Percentiles rank a stretch among this genome's conserved stretches.
Evolutionary conservation across 2,888 invertebrate genomes (phyloP).

Genomic region (Philopedon plagiatum): DNA sequence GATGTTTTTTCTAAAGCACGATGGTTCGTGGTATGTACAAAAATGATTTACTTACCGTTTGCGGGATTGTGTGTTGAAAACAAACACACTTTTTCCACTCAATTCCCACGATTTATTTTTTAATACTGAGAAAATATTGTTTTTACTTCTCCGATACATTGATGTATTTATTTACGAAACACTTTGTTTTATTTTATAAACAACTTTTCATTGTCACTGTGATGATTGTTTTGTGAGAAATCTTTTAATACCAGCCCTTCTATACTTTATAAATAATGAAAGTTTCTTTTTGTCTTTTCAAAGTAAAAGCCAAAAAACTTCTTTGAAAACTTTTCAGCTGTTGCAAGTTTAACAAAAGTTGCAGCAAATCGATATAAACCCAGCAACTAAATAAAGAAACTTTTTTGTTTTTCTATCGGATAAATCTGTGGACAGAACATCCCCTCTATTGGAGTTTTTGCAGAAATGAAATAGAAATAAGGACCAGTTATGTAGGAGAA

Average conservation of each 20-base stretch:
- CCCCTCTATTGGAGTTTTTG: constrained; percentile 4
- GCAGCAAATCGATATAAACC: constrained; percentile 37
- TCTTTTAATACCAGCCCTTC: not conserved
- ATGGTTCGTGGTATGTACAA: too few species aligned
- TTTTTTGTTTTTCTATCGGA: constrained; percentile 29
- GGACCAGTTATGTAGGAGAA: too few species aligned
- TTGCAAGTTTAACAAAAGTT: constrained; percentile 40
- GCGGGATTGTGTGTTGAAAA: too few species aligned
- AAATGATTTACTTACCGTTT: too few species aligned
- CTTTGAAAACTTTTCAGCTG: constrained; percentile 38
- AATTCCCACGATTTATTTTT: too few species aligned
- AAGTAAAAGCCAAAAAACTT: constrained; percentile 27
- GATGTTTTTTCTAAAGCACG: too few species aligned
- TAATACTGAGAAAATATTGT: too few species aligned
- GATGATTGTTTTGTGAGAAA: not conserved
- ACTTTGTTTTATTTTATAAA: too few species aligned
- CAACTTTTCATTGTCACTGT: not conserved
- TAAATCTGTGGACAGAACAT: constrained; percentile 26
- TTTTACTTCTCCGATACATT: too few species aligned
- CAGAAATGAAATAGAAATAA: not conserved
- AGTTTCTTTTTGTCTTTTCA: constrained; percentile 28
- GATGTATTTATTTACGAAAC: too few species aligned
- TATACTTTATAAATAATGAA: constrained; percentile 20
- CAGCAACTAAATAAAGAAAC: constrained; percentile 31
- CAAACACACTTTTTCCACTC: too few species aligned